Evolutionary conservation across 2,888 invertebrate species (phyloP).

Genomic region (Uropetala carovei): DNA sequence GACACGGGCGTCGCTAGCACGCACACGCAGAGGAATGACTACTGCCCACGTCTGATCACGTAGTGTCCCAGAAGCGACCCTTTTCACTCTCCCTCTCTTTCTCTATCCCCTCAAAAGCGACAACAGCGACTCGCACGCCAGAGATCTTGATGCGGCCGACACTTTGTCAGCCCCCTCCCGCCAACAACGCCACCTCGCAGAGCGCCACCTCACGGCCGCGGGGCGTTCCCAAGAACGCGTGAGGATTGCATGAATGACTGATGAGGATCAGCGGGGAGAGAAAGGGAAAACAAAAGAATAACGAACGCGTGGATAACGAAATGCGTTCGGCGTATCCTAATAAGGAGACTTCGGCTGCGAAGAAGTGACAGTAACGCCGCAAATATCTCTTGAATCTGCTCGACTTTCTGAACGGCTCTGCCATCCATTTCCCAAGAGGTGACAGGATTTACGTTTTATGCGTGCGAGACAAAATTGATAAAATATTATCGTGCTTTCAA

Average conservation of each 20-base stretch:
- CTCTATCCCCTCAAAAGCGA: neutral
- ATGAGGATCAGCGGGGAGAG: conserved; percentile 8
- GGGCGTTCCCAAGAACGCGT: conserved; percentile 28
- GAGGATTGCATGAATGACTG: neutral
- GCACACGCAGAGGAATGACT: neutral
- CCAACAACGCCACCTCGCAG: neutral
- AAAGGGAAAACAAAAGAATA: neutral
- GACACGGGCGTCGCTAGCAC: neutral
- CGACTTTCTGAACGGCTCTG: neutral
- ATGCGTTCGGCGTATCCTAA: neutral
- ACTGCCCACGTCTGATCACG: neutral
- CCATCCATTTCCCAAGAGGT: neutral
- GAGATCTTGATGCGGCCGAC: neutral
- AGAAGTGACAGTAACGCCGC: neutral
- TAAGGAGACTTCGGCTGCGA: neutral
- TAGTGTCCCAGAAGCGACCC: neutral
- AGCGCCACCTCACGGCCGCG: conserved; percentile 11
- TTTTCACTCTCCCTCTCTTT: neutral
- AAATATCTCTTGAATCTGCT: neutral
- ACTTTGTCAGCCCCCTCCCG: neutral
- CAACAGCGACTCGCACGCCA: neutral
- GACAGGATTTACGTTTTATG: neutral
- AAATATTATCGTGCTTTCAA: too few species aligned
- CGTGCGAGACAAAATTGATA: too few species aligned
- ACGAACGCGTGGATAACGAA: neutral